Evolutionary conservation across 2,888 invertebrate genomes (phyloP), one percentile per base, ranked within the genome.

Genomic region (Parthenolecanium corni): DNA sequence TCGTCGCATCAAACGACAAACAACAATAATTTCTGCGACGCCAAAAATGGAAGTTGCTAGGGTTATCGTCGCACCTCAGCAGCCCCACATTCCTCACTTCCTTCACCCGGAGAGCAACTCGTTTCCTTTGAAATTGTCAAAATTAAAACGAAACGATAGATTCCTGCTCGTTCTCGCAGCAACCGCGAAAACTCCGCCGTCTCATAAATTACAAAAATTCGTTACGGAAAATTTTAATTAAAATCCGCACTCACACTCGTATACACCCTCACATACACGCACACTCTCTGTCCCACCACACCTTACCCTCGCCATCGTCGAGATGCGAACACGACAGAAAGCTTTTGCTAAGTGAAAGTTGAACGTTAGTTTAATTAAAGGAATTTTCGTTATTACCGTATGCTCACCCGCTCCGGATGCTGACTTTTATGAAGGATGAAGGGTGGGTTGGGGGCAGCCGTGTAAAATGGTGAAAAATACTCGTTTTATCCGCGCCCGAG

Each of bases 241-340:
- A 42, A 42, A 42, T 21, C 21, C 53, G 49, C 62, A 53, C 53
- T 23, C 64, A 62, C 23, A 38, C 47, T 38, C 63, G 51, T 57
- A 44, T 31, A 31, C 52, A 31, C 31, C 11, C 52, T 12, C 25
- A 25, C 52, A 31, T n/a, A 25, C 52, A 25, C 52, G 25, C 46
- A 18, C 62, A 25, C 44, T 62, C 62, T 61, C 52, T 58, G 62
- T 21, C 46, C 62, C 58, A 25, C 21, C 40, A 64, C 47, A n/a
- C 64, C 62, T 51, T 58, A 52, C 61, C 49, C 52, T 52, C 51
- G 51, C 46, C 18, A 25, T 54, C 47, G 56, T 25, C 49, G 64
- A 51, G 31, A 2, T 25, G 46, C 46, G 62, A 38, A 18, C 20
- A 21, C 20, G 47, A 14, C 16, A 21, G 52, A n/a, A n/a, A 40